Evolutionary conservation across 2,113 vertebrate species (phyloP).

Genomic region (Struthidea cinerea): DNA sequence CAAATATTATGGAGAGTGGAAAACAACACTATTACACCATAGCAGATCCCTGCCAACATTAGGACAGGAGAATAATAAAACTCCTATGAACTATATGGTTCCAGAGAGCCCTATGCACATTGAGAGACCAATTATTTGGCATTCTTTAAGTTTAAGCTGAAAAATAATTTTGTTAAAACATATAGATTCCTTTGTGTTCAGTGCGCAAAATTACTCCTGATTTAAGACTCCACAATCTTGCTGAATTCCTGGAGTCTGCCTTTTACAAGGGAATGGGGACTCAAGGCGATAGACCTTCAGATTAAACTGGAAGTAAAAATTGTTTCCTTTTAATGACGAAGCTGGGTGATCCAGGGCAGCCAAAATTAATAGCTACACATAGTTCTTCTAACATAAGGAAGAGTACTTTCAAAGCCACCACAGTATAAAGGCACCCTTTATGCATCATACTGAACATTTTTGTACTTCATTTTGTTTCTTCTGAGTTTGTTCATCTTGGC

Average conservation of each 20-base stretch:
- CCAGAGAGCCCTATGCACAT: background rate
- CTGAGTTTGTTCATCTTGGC: background rate
- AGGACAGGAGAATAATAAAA: background rate
- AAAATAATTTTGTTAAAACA: background rate
- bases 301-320: background rate
- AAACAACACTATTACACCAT: background rate
- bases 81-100: background rate
- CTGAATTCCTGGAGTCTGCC: background rate
- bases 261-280: background rate
- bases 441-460: background rate
- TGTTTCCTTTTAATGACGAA: background rate
- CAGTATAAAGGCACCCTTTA: background rate
- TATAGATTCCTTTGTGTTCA: background rate
- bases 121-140: background rate
- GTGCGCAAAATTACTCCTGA: background rate
- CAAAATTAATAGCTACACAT: background rate
- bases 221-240: background rate
- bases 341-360: background rate
- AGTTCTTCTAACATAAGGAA: background rate
- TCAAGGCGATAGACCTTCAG: background rate
- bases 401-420: background rate
- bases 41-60: background rate
- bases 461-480: background rate
- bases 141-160: background rate
- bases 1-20: background rate